Evolutionary conservation across 2,888 invertebrate genomes (phyloP).

Genomic region (Drosophila anomalata): DNA sequence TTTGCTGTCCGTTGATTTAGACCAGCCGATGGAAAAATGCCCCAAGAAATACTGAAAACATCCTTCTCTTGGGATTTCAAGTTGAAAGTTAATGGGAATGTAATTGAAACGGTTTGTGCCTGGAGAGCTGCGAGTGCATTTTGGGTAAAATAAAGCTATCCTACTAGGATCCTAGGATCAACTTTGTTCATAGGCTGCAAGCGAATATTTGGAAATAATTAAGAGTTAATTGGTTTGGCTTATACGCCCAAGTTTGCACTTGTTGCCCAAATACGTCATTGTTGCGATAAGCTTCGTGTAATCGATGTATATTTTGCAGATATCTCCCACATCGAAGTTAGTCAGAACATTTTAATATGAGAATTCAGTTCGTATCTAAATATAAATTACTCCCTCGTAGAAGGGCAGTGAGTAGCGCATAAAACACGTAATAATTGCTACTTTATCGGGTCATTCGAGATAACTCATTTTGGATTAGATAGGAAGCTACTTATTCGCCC

Average conservation of each 20-base stretch:
- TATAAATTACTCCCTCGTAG: slow-evolving; percentile 27
- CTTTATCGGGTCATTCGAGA: slow-evolving; percentile 36
- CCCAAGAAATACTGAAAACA: slow-evolving; percentile 4
- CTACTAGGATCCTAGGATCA: neutral
- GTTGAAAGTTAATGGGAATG: slow-evolving; percentile 20
- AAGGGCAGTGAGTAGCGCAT: slow-evolving; percentile 21
- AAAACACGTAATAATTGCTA: slow-evolving; percentile 40
- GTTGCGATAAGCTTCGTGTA: slow-evolving; percentile 17
- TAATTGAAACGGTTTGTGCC: slow-evolving; percentile 23
- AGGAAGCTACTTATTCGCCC: slow-evolving; percentile 13
- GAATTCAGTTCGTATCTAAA: slow-evolving; percentile 15
- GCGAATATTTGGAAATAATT: slow-evolving; percentile 32
- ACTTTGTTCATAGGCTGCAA: slow-evolving; percentile 27
- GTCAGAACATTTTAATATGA: slow-evolving; percentile 35
- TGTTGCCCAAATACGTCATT: slow-evolving; percentile 21
- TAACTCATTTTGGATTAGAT: slow-evolving; percentile 39
- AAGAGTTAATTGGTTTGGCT: slow-evolving; percentile 24
- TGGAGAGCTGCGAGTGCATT: neutral
- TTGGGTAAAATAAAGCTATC: slow-evolving; percentile 1
- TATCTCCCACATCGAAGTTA: slow-evolving; percentile 14
- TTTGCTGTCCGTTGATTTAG: slow-evolving; percentile 25
- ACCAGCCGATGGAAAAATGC: neutral
- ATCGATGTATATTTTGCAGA: slow-evolving; percentile 6
- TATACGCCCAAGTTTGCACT: slow-evolving; percentile 9
- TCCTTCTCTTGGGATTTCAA: neutral